Evolutionary conservation across 2,113 vertebrate genomes (phyloP), one percentile per base, ranked within the genome.

Genomic region (Merops nubicus): DNA sequence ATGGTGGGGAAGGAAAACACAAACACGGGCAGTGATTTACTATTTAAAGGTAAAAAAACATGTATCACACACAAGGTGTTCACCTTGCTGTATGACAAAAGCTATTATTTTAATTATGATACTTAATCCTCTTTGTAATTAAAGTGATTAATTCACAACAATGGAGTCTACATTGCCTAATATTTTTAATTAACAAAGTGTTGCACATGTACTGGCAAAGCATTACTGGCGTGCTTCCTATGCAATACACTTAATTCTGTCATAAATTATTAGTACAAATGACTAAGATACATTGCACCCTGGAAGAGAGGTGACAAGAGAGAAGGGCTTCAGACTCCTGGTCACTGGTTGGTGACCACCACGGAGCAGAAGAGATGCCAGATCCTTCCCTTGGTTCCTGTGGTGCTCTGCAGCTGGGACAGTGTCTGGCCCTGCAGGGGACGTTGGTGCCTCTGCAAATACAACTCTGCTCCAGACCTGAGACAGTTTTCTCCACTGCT

Each of bases 171-270:
- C 93, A 85, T 93, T 72, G 97, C 95, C 95, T 97, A 96, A 97
- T 97, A 93, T 96, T 97, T 98, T 98, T 97, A 98, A 98, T 98
- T 97, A 97, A 98, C 96, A 94, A 95, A 97, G 89, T 96, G 96
- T 97, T 84, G 81, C 90, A 88, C 76, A 91, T 75, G 87, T 11
- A 40, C 91, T 81, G 97, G 94, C 89, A 36, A 77, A 95, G 86
- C 93, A 75, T 98, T 93, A 96, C 97, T 95, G 97, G 97, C 97
- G 62, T 33, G 60, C 84, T 96, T 96, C 91, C 56, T 36, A 54
- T 95, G 97, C 97, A 98, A 98, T 98, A 98, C 92, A 98, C 95
- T 98, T 98, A 98, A 98, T 98, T 97, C 95, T 53, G 89, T 94
- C 84, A 98, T 98, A 96, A 98, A 98, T 98, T 98, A 97, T 80